phyloP scores from a whole-genome alignment of 1,140 invertebrate genomes.

The Drosophila hydei region DNA sequence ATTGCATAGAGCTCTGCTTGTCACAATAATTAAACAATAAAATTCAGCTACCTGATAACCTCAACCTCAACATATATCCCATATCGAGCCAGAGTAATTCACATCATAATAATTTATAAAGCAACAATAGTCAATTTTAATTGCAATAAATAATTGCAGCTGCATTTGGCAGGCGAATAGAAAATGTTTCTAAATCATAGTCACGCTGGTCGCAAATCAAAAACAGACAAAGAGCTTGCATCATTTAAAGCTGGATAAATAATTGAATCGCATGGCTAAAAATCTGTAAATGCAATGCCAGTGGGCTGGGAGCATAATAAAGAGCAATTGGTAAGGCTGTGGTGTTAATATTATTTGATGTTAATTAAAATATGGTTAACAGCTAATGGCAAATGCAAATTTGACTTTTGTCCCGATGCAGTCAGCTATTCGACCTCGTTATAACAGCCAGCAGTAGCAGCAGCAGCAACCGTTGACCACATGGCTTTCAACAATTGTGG shows the following conservation, averaged over 20 bases:
- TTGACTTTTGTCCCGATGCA: conserved; percentile 50
- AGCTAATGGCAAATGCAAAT: conserved; percentile 62
- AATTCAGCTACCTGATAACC: too few relatives aligned
- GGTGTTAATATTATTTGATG: conserved; percentile 47
- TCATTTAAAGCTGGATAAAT: conserved; percentile 14
- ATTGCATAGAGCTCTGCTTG: too few relatives aligned
- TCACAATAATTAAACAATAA: too few relatives aligned
- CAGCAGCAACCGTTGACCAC: conserved; percentile 39
- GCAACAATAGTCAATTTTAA: background rate
- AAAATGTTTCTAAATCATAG: background rate
- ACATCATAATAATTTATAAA: background rate
- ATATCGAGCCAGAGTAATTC: background rate
- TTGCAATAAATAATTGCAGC: background rate
- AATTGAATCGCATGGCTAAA: conserved; percentile 6
- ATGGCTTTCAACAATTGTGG: conserved; percentile 75
- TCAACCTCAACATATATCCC: too few relatives aligned
- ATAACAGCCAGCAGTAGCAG: conserved; percentile 22
- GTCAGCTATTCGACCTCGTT: conserved; percentile 52
- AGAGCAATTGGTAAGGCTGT: conserved; percentile 11
- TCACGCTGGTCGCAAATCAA: background rate
- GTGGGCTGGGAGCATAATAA: conserved; percentile 6
- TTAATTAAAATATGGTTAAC: conserved; percentile 77
- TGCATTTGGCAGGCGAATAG: background rate
- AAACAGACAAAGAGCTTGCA: too few relatives aligned
- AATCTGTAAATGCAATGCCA: conserved; percentile 2